Evolutionary conservation across 2,888 invertebrate genomes (phyloP), one percentile per base, ranked within the genome.

Genomic region (Trichopoda pennipes): DNA sequence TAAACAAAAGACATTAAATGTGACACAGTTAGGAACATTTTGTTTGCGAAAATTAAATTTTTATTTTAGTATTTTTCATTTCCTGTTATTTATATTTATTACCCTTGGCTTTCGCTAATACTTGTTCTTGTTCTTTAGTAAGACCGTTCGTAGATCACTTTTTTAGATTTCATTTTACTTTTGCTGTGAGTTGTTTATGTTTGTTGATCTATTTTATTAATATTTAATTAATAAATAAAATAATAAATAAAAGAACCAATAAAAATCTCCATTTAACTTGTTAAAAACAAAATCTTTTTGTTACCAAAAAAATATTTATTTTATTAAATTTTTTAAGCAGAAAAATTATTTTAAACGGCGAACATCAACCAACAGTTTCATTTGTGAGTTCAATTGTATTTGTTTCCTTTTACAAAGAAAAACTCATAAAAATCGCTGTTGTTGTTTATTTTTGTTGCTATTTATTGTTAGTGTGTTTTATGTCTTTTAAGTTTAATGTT

Each of bases 221-320:
- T 64, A 68, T 69, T 63, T 51, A 63, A 68, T 81, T 77, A 58
- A 44, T 68, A 61, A 68, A 60, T 55, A 55, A 49, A 38, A 61
- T 77, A 58, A 44, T 68, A 61, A 68, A 60, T 55, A 55, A 49
- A 38, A 61, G 42, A 76, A 81, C 79, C 60, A 69, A 66, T 44
- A 66, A 76, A 76, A 80, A 82, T 84, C 76, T 80, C 76, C 78
- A 78, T 63, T 56, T 75, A 84, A 78, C 75, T 80, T 63, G 82
- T 81, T 61, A 84, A 82, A 80, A 83, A 76, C 60, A 80, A 81
- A 81, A 81, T 17, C 12, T 72, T 70, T 72, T 9, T 51, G 19
- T n/a, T 56, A 10, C 23, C 32, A 10, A 35, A 23, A 17, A 23
- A 53, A 61, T 55, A 63, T n/a, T n/a, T n/a, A n/a, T n/a, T n/a